These are phyloP conservation scores for Drosophila hydei DNA, from an alignment of 1,140 invertebrate species.

Conservation along the genomic window DNA sequence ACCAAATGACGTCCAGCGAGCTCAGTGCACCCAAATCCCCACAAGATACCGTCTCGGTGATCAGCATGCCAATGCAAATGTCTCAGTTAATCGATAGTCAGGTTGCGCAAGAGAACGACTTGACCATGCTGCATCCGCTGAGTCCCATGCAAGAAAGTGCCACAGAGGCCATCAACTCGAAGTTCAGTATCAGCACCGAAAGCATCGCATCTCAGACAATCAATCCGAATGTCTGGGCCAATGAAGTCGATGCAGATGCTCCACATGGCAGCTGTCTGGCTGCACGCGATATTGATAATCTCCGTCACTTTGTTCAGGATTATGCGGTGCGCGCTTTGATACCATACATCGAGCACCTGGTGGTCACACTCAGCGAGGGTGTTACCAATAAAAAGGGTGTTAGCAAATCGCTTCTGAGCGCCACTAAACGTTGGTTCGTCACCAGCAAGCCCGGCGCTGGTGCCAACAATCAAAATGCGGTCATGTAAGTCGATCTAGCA, in stretches of 20 bases:
- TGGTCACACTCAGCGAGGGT: constrained; percentile 92
- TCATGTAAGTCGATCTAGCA: constrained; percentile 88
- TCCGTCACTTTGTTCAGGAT: constrained; percentile 94
- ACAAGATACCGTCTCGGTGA: constrained; percentile 85
- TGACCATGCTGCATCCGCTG: constrained; percentile 86
- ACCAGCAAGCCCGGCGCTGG: constrained; percentile 92
- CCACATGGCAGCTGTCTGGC: constrained; percentile 91
- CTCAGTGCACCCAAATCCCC: constrained; percentile 87
- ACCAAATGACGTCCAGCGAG: constrained; percentile 85
- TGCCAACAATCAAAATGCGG: constrained; percentile 89
- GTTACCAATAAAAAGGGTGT: constrained; percentile 95
- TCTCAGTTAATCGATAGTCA: constrained; percentile 59
- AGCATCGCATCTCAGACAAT: constrained; percentile 85
- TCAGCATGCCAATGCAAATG: constrained; percentile 85
- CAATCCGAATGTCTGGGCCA: constrained; percentile 86
- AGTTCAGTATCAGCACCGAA: constrained; percentile 86
- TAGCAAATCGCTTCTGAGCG: constrained; percentile 95
- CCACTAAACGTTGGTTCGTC: constrained; percentile 97
- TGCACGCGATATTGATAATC: constrained; percentile 91
- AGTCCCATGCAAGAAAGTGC: constrained; percentile 85
- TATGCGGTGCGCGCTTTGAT: constrained; percentile 94
- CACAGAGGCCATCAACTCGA: constrained; percentile 77
- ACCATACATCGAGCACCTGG: constrained; percentile 95
- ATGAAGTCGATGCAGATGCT: constrained; percentile 84
- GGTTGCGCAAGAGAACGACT: constrained; percentile 58